Base-by-base conservation (phyloP, 1,140 invertebrate genomes). In the Anthonomus grandis region DNA sequence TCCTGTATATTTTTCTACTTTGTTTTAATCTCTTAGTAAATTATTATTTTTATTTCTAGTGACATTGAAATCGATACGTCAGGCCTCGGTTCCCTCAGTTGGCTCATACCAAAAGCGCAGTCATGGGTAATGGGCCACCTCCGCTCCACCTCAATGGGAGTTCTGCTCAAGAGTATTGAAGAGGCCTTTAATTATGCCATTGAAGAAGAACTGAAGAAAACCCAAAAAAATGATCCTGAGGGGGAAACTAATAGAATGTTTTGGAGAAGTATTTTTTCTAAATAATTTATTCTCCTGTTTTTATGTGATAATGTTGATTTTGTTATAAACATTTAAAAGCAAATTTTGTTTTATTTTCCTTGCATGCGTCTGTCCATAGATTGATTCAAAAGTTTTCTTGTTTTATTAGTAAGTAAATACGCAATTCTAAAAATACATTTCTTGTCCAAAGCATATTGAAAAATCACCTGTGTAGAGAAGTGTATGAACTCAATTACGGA, bases 81-180 rank as follows among this genome's bases (percentile, higher is more conserved):
- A 13, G 63, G 65, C 18, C 36, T 68, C 15, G 67, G 63, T 10
- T 67, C 65, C n/a, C 55, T 68, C 21, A 66, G 61, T 49, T 68
- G 67, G 67, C 59, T 68, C n/a, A 49, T 51, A 17, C 51, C 61
- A 17, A 59, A 54, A 59, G 18, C 66, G 8, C 50, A 57, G 21
- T 64, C 63, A 6, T 68, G 67, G 65, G 48, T 64, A n/a, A 58
- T 68, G 10, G 67, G 62, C 8, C 57, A 67, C 58, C 53, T 67
- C 15, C 57, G 64, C 19, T 50, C 59, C 22, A 54, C 38, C 4
- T 53, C 57, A 12, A 31, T 65, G 21, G 52, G 42, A 6, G 50
- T 59, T 9, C 48, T 67, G 31, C 58, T 65, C 23, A 55, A 59
- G 10, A 24, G 60, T 34, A 61, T 67, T 22, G 63, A 49, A 37